Evolutionary conservation across 2,797 vertebrate species (phyloP), one percentile per base, ranked within the genome.

Genomic region (Gorsachius magnificus): DNA sequence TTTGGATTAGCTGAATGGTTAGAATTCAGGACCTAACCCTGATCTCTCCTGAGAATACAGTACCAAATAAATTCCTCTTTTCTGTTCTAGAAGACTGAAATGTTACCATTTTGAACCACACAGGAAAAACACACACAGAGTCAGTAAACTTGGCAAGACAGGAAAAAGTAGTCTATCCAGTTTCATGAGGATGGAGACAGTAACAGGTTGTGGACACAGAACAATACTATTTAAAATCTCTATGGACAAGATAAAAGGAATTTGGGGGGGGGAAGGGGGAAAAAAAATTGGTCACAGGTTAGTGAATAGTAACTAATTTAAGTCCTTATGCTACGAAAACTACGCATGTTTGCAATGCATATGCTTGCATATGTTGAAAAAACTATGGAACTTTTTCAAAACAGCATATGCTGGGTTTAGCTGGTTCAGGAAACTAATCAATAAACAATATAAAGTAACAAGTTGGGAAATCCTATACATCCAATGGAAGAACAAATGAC

Each of bases 181-280:
- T 78, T 60, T 16, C 19, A 63, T 9, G 4, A 83, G 25, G 22
- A 87, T 31, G 29, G n/a, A 88, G 41, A 93, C 22, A 71, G 26
- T 46, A 74, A 53, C 9, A 84, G 13, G 46, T 26, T 75, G 24
- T 22, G 9, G 71, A 72, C 46, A 89, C 29, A 89, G 36, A 56
- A 69, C 9, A 64, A 31, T 18, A 80, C 5, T n/a, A 6, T 41
- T 57, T 25, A 35, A 66, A 84, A 21, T 54, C 57, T 38, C 53
- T 46, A 45, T 3, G 8, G 21, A 36, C 18, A 79, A 87, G 29
- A 65, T 19, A 45, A 61, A 88, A 79, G 13, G 33, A 36, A 54
- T 46, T 22, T 5, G 10, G 51, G 51, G 51, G 26, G 51, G 51
- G 9, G 5, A 7, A 7, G 14, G 15, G 10, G 7, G 0, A 6